phyloP scores from a whole-genome alignment of 2,113 vertebrate genomes.

The Indicator indicator region DNA sequence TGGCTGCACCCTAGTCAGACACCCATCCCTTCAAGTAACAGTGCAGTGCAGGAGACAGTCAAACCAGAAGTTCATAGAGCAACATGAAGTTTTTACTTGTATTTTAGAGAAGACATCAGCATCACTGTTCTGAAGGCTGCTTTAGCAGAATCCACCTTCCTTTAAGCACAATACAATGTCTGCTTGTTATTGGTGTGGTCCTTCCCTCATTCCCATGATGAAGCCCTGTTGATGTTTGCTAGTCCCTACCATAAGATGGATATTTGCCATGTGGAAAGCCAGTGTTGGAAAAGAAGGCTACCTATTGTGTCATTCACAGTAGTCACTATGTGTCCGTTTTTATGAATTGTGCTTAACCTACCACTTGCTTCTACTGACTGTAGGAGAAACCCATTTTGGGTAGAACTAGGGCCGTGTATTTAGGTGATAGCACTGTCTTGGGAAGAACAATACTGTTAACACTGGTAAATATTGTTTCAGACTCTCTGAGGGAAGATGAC shows the following conservation, averaged over 20 bases:
- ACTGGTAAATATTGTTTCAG: neutral
- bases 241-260: neutral
- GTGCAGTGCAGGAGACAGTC: neutral
- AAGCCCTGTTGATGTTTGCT: neutral
- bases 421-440: neutral
- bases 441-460: neutral
- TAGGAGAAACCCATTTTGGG: neutral
- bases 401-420: neutral
- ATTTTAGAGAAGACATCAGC: neutral
- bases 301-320: rapidly evolving
- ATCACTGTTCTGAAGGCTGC: rapidly evolving
- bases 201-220: neutral
- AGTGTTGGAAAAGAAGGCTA: neutral
- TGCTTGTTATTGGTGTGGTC: rapidly evolving
- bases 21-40: neutral
- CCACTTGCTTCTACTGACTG: neutral
- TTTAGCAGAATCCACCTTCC: neutral
- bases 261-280: neutral
- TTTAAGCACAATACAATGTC: neutral
- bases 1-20: neutral
- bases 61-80: neutral
- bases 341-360: neutral
- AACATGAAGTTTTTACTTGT: neutral
- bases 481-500: neutral
- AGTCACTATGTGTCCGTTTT: neutral